Evolutionary conservation across 1,140 invertebrate species (phyloP), one percentile per base, ranked within the genome.

Genomic region (Drosophila busckii): DNA sequence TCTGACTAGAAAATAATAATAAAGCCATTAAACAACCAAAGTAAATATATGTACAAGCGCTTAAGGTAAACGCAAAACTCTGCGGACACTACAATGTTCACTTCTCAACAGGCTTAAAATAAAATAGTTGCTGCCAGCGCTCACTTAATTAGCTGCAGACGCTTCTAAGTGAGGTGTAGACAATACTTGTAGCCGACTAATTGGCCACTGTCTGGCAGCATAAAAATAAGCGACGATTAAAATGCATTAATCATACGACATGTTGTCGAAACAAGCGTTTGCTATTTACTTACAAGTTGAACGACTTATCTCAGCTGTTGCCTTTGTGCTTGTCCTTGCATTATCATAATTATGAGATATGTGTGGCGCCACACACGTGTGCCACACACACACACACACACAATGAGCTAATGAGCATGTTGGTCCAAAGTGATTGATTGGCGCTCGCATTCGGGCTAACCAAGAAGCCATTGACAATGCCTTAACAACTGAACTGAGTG

Each of bases 281-380:
- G 48, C 32, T 46, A 59, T 41, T 64, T 31, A 28, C 32, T 25
- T 17, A 48, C 49, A 54, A n/a, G 46, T 62, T 78, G 37, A 75
- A 78, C 48, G 67, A 59, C 62, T 49, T 46, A 45, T 23, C 58
- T 37, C 44, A 50, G 42, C 44, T 37, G 35, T 22, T 12, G 28
- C 17, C 25, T 35, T 13, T 23, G 2, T 25, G 28, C 6, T 25
- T 68, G 53, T 68, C 45, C 37, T 26, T 48, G 49, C 73, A 80
- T 71, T 71, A 78, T 80, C 62, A 61, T 68, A 80, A 80, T 80
- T 80, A 55, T 46, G 65, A 71, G 59, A 41, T 46, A 59, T 54
- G 44, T 56, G 32, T 63, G 40, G 5, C 22, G 34, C 35, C 20
- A 37, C 49, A 38, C 56, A 63, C 53, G 63, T 52, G 61, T 52